Evolutionary conservation across 2,888 invertebrate genomes (phyloP).

Genomic region (Euzophera pinguis): DNA sequence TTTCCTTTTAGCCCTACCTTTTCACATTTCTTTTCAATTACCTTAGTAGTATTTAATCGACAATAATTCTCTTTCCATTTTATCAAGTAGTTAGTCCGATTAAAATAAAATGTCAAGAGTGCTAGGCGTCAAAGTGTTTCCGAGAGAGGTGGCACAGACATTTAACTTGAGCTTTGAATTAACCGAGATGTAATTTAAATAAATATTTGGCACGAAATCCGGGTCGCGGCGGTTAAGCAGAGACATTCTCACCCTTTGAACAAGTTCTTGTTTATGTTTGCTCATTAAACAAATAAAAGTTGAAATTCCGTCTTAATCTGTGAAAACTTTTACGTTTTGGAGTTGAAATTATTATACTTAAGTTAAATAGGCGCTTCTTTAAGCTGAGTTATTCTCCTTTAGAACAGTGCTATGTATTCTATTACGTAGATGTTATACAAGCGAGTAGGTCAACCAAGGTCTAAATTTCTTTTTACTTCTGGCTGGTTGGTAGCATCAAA

Average conservation of each 20-base stretch:
- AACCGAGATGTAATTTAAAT: slow-evolving; percentile 74
- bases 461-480: no score
- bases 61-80: slow-evolving; percentile 15
- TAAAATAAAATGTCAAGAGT: slow-evolving; percentile 14
- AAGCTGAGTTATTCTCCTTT: no score
- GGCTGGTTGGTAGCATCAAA: no score
- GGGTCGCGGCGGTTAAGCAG: slow-evolving; percentile 70
- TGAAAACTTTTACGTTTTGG: slow-evolving; percentile 47
- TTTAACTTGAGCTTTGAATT: slow-evolving; percentile 61
- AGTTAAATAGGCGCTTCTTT: background rate
- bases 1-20: slow-evolving; percentile 14
- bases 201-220: slow-evolving; percentile 77
- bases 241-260: slow-evolving; percentile 76
- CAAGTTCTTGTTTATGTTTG: slow-evolving; percentile 76
- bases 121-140: slow-evolving; percentile 48
- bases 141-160: slow-evolving; percentile 49
- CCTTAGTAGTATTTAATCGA: slow-evolving; percentile 22
- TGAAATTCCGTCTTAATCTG: slow-evolving; percentile 61
- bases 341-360: slow-evolving; percentile 27
- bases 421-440: no score
- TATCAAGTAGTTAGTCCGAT: slow-evolving; percentile 14
- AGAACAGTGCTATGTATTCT: no score
- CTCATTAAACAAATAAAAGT: slow-evolving; percentile 75
- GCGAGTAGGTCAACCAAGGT: no score
- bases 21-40: slow-evolving; percentile 31